Evolutionary conservation across 1,140 invertebrate genomes (phyloP).

Genomic region (Ylistrum balloti): DNA sequence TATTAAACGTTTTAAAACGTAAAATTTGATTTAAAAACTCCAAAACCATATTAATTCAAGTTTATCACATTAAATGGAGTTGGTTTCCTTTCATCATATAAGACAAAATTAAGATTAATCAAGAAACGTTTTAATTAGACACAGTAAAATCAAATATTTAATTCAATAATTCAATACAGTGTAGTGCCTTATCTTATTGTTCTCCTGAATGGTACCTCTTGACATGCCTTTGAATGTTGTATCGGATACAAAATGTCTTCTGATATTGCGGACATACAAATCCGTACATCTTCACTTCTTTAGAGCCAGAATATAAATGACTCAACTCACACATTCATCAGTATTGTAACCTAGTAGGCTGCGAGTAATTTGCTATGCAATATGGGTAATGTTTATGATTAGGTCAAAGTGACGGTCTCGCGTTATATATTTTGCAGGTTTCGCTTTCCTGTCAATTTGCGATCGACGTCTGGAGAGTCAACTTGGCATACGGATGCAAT

Average conservation of each 20-base stretch:
- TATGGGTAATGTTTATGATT: neutral
- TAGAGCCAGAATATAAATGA: neutral
- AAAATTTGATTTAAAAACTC: too few relatives aligned
- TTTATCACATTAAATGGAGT: too few relatives aligned
- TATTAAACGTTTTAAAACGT: too few relatives aligned
- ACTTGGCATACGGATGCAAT: constrained; percentile 46
- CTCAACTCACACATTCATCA: neutral
- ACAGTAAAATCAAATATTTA: too few relatives aligned
- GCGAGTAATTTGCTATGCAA: neutral
- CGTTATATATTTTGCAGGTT: too few relatives aligned
- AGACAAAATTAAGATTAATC: too few relatives aligned
- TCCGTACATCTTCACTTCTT: constrained; percentile 35
- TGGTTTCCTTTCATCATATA: too few relatives aligned
- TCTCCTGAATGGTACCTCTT: constrained; percentile 37
- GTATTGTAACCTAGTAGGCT: neutral
- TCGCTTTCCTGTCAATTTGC: neutral
- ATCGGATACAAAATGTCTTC: constrained; percentile 45
- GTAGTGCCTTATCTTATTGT: too few relatives aligned
- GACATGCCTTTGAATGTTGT: constrained; percentile 51
- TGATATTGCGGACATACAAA: constrained; percentile 42
- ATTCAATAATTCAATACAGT: too few relatives aligned
- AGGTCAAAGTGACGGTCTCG: neutral
- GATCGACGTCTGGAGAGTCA: neutral
- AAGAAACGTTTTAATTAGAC: too few relatives aligned
- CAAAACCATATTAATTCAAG: too few relatives aligned